Base-by-base conservation (phyloP, 2,888 invertebrate species). In the Nipponacmea schrenckii region DNA sequence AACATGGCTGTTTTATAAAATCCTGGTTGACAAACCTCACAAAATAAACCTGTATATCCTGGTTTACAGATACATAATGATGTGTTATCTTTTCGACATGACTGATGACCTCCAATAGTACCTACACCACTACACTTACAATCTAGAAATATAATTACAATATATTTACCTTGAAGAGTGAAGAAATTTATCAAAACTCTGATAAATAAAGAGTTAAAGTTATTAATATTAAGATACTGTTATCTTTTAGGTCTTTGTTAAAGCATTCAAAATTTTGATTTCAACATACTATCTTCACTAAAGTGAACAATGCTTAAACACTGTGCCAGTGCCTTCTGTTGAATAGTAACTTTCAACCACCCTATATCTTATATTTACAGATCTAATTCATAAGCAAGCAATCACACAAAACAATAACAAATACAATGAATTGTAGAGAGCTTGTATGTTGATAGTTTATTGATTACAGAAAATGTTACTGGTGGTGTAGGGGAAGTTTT, bases 31-130 rank as follows among this genome's bases (percentile, higher is more conserved):
- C 85, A 86, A 12, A 72, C 50, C 68, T 85, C 83, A 74, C 85
- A 86, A 71, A 83, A 84, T n/a, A 77, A 63, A 2, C 85, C 85
- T 5, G 71, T 67, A 64, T 83, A 80, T 0, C 82, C 82, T 10
- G 64, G 20, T 24, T 76, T 77, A 73, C 85, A 86, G 8, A 63
- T 48, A 74, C 85, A 86, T 71, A 72, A 76, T 12, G 73, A 69
- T 24, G 20, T 44, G 17, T 46, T 63, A 45, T 68, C 69, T 39
- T 39, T 39, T 8, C 39, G 39, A 76, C 81, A 81, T 0, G 24
- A 8, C 20, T 48, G 67, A 12, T 66, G 31, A 0, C 76, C 78
- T 5, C 70, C 70, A 0, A 70, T 50, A 2, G 82, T 77, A 7
- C 83, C 84, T 45, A 72, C 71, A 17, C 39, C 70, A 64, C 80